phyloP scores from a whole-genome alignment of 1,140 invertebrate genomes.

The Diorhabda elongata region DNA sequence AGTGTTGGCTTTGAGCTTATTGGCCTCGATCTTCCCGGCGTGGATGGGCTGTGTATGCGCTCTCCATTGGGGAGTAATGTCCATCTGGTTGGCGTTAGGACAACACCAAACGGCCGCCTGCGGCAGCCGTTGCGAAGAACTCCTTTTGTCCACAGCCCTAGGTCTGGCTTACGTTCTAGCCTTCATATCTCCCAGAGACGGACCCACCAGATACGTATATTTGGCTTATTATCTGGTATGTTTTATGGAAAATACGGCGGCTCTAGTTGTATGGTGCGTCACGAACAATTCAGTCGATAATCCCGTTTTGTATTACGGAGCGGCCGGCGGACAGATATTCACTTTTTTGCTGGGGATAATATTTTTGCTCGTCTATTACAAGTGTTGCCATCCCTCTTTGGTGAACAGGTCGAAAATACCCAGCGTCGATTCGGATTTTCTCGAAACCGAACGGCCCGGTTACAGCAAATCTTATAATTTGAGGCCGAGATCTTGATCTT shows the following conservation, averaged over 20 bases:
- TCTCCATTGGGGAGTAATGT: slow-evolving; percentile 47
- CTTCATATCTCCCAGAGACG: slow-evolving; percentile 50
- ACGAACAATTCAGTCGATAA: slow-evolving; percentile 43
- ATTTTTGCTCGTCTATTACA: slow-evolving; percentile 52
- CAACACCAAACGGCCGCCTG: slow-evolving; percentile 47
- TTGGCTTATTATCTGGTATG: slow-evolving; percentile 50
- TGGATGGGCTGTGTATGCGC: slow-evolving; percentile 48
- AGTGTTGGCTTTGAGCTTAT: slow-evolving; percentile 45
- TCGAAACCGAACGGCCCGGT: slow-evolving; percentile 41
- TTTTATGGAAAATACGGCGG: slow-evolving; percentile 51
- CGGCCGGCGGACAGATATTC: slow-evolving; percentile 42
- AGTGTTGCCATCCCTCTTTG: slow-evolving; percentile 49
- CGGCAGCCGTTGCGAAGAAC: slow-evolving; percentile 49
- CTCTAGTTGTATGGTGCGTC: slow-evolving; percentile 50
- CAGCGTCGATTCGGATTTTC: slow-evolving; percentile 22
- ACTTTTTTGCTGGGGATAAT: slow-evolving; percentile 49
- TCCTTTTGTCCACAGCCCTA: slow-evolving; percentile 47
- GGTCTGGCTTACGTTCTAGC: slow-evolving; percentile 49
- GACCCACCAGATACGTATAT: slow-evolving; percentile 49
- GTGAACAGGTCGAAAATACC: slow-evolving; percentile 37
- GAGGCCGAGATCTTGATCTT: slow-evolving; percentile 40
- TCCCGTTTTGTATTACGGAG: slow-evolving; percentile 46
- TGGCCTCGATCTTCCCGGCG: slow-evolving; percentile 44
- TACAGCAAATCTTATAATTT: slow-evolving; percentile 42
- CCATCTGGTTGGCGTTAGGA: slow-evolving; percentile 45